Evolutionary conservation across 2,888 invertebrate genomes (phyloP).

Genomic region (Cepaea hortensis): DNA sequence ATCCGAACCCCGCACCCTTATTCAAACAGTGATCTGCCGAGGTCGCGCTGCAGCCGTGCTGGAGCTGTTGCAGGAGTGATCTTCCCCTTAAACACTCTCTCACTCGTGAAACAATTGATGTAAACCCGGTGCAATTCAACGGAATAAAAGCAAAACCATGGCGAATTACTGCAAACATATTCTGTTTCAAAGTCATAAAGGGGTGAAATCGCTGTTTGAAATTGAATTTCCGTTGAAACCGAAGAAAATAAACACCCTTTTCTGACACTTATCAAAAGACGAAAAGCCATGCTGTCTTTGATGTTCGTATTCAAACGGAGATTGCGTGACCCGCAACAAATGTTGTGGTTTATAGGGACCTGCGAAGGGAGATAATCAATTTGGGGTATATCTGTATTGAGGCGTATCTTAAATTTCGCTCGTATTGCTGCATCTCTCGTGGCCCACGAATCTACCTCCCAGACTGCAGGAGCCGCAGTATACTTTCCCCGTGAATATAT

Average conservation of each 20-base stretch:
- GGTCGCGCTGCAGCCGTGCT: not conserved
- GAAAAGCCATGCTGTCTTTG: not conserved
- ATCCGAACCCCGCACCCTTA: not conserved
- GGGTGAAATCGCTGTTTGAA: conserved; percentile 28
- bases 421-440: too few relatives aligned
- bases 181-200: conserved; percentile 15
- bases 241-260: conserved; percentile 31
- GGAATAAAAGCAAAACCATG: not conserved
- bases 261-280: conserved; percentile 15
- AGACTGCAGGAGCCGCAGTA: too few relatives aligned
- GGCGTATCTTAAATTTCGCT: too few relatives aligned
- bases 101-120: not conserved
- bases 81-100: not conserved
- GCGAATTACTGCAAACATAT: conserved; percentile 12
- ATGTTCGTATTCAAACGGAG: not conserved
- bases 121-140: not conserved
- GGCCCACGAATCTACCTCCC: too few relatives aligned
- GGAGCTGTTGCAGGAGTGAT: not conserved
- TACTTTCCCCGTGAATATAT: too few relatives aligned
- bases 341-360: conserved; percentile 14
- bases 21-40: not conserved
- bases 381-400: too few relatives aligned
- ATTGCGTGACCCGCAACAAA: not conserved
- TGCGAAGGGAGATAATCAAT: conserved; percentile 6
- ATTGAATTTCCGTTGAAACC: conserved; percentile 14